Evolutionary conservation across 2,797 vertebrate species (phyloP), one percentile per base, ranked within the genome.

Genomic region (Otolemur crassicaudatus): DNA sequence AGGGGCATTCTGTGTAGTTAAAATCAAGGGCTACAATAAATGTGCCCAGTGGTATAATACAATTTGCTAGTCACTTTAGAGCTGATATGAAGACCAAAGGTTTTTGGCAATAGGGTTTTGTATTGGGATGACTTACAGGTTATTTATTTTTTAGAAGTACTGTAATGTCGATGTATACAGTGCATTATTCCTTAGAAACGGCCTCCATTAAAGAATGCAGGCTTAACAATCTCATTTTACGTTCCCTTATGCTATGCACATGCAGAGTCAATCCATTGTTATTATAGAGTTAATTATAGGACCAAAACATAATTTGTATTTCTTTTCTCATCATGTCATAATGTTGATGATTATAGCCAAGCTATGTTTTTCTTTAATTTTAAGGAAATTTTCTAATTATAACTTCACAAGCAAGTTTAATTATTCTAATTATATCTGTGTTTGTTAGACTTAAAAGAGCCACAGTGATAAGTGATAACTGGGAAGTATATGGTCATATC

Each of bases 11-110:
- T 87, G 27, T 93, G 34, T 73, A 43, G 75, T 87, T 87, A 91
- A 88, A 91, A 95, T 90, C 12, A 86, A 80, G 95, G 69, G 34
- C 31, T 87, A 46, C 65, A 81, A 31, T 82, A 81, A 96, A 90
- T 94, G 95, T 63, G 8, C 63, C 22, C 77, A 96, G 82, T 13
- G 4, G 0, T 53, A 2, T 95, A 84, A 94, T 95, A 46, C 82
- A 95, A 89, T 91, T 95, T 95, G 23, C 34, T 46, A 22, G 17
- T 92, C 65, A 29, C 29, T 95, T 79, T 58, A 43, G 87, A 80
- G 25, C 20, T 81, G 10, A 77, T 88, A 61, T 53, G 14, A 96
- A 96, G 88, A 77, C 92, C 94, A 94, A 83, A 96, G 31, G 34
- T 85, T 10, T 22, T 92, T 79, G 5, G 40, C 37, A 46, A 80